Evolutionary conservation across 1,140 invertebrate genomes (phyloP), one percentile per base, ranked within the genome.

Genomic region (Pectinophora gossypiella): DNA sequence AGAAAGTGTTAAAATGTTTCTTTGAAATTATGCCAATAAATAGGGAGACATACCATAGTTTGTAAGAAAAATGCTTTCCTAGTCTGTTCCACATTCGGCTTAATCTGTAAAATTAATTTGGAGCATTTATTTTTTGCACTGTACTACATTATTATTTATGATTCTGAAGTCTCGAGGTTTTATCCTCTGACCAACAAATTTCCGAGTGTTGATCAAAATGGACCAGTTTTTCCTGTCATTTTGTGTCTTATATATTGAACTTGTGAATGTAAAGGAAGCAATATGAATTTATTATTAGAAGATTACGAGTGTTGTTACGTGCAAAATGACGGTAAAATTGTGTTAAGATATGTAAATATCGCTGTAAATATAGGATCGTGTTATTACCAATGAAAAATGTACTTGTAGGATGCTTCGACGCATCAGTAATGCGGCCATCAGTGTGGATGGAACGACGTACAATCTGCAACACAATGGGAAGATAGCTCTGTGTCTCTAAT

Each of bases 351-450:
- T 82, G 76, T 85, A 85, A 74, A 82, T 82, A 85, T 45, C 48
- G 62, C 50, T 85, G 77, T 77, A 80, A 51, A 79, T 79, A 80
- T 66, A 56, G 61, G 63, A 68, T 71, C 73, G 66, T 70, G 64
- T 66, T 64, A 76, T 72, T 78, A 77, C 76, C 72, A 80, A 77
- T 83, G 76, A 75, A 55, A 51, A 51, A 64, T 68, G 56, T 62
- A 64, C 68, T 55, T 68, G 54, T 75, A 71, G 62, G 64, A 67
- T 78, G 76, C 57, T 56, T 57, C 57, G 38, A 62, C 38, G 76
- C 68, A 72, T 78, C 64, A 56, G n/a, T 15, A 51, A 56, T 60
- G 50, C 54, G 63, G 53, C 56, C 56, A 55, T 68, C 72, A 73
- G 70, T 66, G 68, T 63, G 62, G 48, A 38, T 44, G 45, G 13